Percentiles rank a stretch among this genome's conserved stretches.
phyloP scores from a whole-genome alignment of 2,113 vertebrate genomes.

The Apaloderma vittatum region DNA sequence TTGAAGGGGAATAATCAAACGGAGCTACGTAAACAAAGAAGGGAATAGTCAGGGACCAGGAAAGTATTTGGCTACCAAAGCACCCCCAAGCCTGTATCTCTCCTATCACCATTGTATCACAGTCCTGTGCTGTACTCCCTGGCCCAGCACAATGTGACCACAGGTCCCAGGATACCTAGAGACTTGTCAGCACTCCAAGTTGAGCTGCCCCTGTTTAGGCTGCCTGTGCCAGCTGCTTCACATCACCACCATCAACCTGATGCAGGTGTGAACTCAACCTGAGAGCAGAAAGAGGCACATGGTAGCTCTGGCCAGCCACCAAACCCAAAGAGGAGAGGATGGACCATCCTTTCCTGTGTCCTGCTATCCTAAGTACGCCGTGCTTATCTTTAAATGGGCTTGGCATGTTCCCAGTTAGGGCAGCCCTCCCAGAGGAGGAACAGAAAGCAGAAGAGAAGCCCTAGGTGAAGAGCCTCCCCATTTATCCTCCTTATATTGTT shows the following conservation, averaged over 20 bases:
- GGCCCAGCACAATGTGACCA: not conserved
- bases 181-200: not conserved
- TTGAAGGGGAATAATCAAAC: not conserved
- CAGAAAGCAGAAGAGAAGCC: rapidly evolving
- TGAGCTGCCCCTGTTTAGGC: not conserved
- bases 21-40: not conserved
- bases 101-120: not conserved
- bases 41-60: not conserved
- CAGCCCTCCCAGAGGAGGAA: not conserved
- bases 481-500: not conserved
- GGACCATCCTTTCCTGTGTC: not conserved
- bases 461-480: not conserved
- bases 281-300: not conserved
- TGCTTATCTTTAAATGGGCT: not conserved
- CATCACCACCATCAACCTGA: not conserved
- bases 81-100: not conserved
- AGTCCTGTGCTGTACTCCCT: not conserved
- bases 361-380: not conserved
- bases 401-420: not conserved
- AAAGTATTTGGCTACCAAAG: not conserved
- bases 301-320: not conserved
- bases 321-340: not conserved
- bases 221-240: not conserved
- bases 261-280: not conserved
- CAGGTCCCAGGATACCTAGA: not conserved